Base-by-base conservation (phyloP, 2,888 invertebrate species). In the Cepaea hortensis region DNA sequence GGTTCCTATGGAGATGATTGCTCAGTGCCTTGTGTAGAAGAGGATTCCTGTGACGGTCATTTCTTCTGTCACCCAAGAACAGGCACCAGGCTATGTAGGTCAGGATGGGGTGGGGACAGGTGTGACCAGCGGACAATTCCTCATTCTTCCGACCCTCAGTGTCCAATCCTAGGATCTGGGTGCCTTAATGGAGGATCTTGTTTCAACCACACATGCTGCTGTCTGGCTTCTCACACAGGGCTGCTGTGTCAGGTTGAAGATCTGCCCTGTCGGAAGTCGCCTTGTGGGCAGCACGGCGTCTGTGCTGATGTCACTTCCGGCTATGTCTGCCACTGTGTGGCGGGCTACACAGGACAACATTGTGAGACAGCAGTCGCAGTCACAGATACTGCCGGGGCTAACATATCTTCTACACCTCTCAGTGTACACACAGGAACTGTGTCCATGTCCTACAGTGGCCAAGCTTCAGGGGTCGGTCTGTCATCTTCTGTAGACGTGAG, bases 241-340 rank as follows among this genome's bases (percentile, higher is more conserved):
- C n/a, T 48, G 0, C 77, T 77, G 20, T 91, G 91, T 88, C 75
- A 89, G 46, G 70, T 75, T 9, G 88, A 90, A 23, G 68, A 70
- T 0, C 84, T 89, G 35, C 81, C 88, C 3, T 92, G 92, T 88
- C 79, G 50, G 50, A 79, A 65, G 3, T 87, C 87, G 9, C 87
- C 86, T 4, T 91, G 91, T 88, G 73, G 85, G 18, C 88, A 90
- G 84, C 86, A 88, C 65, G 91, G 91, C n/a, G 79, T 77, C n/a
- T 91, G 91, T 88, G 76, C 87, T 35, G 87, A 90, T 61, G 62
- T 85, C 18, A 83, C 81, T 50, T 83, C 79, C 18, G 88, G 88
- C 23, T 90, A 88, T 80, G 35, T 62, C 35, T 92, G 92, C 86
- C n/a, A 81, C 11, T 92, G 92, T 85, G 20, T 80, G 9, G 50